Percentiles rank a stretch among this genome's conserved stretches.
phyloP scores from a whole-genome alignment of 2,888 invertebrate genomes.

The Melipona beecheii region DNA sequence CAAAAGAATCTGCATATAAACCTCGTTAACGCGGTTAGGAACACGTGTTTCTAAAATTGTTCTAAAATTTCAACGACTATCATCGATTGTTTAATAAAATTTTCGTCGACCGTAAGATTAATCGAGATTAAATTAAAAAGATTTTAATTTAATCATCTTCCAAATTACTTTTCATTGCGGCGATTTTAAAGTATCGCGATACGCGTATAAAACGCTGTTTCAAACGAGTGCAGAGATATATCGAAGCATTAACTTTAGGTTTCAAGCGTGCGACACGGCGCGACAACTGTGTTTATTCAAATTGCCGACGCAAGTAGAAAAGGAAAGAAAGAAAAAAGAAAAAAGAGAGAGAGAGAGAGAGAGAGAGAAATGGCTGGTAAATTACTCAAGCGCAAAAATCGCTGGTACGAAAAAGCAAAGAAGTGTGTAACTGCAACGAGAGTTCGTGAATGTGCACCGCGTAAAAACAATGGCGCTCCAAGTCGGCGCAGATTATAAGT shows the following conservation, averaged over 20 bases:
- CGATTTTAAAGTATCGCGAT: neutral
- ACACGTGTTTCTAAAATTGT: too few species aligned
- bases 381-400: conserved; percentile 28
- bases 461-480: conserved; percentile 49
- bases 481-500: conserved; percentile 47
- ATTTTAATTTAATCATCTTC: too few species aligned
- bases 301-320: too few species aligned
- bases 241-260: neutral
- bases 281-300: conserved; percentile 23
- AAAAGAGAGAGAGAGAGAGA: too few species aligned
- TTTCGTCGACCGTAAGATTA: too few species aligned
- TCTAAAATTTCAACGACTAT: too few species aligned
- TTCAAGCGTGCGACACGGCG: neutral
- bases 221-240: neutral
- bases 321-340: too few species aligned
- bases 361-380: neutral
- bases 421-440: conserved; percentile 28
- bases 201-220: neutral
- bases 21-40: too few species aligned
- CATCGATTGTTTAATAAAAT: too few species aligned
- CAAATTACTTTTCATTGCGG: too few species aligned
- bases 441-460: neutral
- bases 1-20: too few species aligned
- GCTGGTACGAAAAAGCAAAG: conserved; percentile 29
- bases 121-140: too few species aligned